A percentile compares a stretch with the other conserved stretches of the same genome.
Conservation (phyloP, 1,140 invertebrate genomes). For the Daktulosphaira vitifoliae region DNA sequence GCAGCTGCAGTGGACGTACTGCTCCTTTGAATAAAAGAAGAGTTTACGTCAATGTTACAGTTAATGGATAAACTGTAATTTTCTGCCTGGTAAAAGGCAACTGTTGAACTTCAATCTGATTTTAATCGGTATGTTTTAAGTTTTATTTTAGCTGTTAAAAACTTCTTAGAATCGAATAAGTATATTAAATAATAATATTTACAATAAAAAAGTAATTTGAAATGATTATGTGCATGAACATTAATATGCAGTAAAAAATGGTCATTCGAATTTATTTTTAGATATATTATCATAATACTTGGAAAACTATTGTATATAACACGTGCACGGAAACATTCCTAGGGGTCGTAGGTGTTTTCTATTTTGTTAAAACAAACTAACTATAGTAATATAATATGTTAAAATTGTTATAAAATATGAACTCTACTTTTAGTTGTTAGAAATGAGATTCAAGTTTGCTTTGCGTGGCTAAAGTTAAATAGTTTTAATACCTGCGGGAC, state of each 20-base stretch:
- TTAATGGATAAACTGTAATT: background rate
- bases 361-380: constrained; percentile 24
- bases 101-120: background rate
- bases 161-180: background rate
- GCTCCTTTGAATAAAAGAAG: constrained; percentile 52
- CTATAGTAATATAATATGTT: constrained; percentile 18
- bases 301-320: constrained; percentile 12
- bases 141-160: background rate
- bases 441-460: background rate
- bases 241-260: background rate
- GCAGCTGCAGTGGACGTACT: constrained; percentile 81
- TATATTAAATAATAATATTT: constrained; percentile 3
- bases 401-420: constrained; percentile 5
- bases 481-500: background rate
- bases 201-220: background rate
- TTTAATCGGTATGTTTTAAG: background rate
- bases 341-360: constrained; percentile 20
- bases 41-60: background rate
- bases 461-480: constrained; percentile 8
- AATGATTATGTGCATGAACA: constrained; percentile 8
- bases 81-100: background rate
- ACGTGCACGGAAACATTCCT: constrained; percentile 30
- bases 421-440: constrained; percentile 16
- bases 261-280: too few relatives aligned
- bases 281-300: constrained; percentile 14